Conservation (phyloP, 2,113 vertebrate species). For the Podarcis raffonei region DNA sequence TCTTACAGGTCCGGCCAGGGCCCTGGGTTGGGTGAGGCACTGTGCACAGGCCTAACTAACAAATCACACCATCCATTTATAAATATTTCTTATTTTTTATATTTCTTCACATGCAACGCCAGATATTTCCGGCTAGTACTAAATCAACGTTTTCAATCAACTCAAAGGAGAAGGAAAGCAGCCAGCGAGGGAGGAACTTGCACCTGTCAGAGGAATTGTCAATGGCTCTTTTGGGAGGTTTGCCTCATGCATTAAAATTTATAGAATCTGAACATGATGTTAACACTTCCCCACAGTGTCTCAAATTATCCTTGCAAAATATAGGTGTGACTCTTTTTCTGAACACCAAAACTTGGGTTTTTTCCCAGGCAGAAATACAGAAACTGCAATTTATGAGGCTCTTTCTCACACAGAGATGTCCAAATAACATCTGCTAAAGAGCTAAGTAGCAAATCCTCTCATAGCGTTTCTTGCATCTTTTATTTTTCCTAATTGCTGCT, state of each 20-base stretch:
- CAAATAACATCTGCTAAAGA: constrained; percentile 2
- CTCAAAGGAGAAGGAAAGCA: neutral
- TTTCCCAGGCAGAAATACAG: neutral
- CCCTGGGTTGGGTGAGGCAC: no score
- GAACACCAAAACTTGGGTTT: neutral
- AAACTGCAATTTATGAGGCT: neutral
- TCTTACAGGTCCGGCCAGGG: no score
- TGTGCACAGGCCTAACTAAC: no score
- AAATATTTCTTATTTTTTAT: no score
- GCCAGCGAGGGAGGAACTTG: neutral
- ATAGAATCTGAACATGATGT: fast-evolving
- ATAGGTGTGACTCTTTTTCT: neutral
- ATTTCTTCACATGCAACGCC: no score
- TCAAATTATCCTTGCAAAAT: constrained; percentile 2
- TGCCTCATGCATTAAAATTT: neutral
- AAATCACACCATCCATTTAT: no score
- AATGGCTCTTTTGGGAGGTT: neutral
- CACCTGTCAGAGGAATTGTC: neutral
- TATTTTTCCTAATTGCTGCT: neutral
- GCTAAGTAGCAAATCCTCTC: neutral
- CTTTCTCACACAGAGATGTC: neutral
- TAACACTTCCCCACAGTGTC: neutral
- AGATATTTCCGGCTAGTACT: no score
- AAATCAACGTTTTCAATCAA: neutral
- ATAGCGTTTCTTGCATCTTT: neutral